These are phyloP conservation scores for Pemphigus obesinymphae DNA, from an alignment of 1,140 invertebrate species.

Conservation along the genomic window DNA sequence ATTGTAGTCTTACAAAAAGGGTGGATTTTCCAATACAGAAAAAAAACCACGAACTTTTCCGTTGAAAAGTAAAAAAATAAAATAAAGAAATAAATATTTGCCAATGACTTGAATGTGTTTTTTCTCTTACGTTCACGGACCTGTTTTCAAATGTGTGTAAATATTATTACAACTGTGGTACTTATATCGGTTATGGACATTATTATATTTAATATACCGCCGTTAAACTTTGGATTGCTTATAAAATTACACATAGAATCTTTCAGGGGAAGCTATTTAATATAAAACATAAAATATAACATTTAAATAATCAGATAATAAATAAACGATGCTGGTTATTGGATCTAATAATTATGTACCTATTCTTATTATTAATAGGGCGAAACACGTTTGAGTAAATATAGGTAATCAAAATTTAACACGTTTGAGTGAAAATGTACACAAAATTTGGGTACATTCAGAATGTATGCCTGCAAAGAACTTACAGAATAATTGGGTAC, in stretches of 20 bases:
- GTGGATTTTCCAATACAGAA: neutral
- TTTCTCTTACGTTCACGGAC: neutral
- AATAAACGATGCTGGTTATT: neutral
- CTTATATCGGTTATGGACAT: neutral
- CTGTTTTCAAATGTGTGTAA: constrained; percentile 20
- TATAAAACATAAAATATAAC: no score
- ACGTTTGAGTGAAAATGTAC: no score
- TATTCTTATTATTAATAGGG: no score
- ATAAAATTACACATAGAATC: neutral
- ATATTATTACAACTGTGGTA: constrained; percentile 18
- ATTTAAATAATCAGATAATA: neutral
- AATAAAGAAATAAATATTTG: constrained; percentile 30
- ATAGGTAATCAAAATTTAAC: no score
- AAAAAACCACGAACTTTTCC: constrained; percentile 27
- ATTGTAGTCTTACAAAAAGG: neutral
- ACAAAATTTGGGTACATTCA: no score
- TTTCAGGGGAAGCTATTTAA: neutral
- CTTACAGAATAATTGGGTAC: no score
- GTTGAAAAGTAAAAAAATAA: constrained; percentile 3
- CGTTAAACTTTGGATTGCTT: neutral
- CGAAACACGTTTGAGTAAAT: no score
- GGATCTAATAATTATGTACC: neutral
- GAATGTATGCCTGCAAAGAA: no score
- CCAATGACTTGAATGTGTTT: constrained; percentile 30
- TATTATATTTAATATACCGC: neutral